phyloP scores from a whole-genome alignment of 2,888 invertebrate species.

The Andrena hattorfiana region DNA sequence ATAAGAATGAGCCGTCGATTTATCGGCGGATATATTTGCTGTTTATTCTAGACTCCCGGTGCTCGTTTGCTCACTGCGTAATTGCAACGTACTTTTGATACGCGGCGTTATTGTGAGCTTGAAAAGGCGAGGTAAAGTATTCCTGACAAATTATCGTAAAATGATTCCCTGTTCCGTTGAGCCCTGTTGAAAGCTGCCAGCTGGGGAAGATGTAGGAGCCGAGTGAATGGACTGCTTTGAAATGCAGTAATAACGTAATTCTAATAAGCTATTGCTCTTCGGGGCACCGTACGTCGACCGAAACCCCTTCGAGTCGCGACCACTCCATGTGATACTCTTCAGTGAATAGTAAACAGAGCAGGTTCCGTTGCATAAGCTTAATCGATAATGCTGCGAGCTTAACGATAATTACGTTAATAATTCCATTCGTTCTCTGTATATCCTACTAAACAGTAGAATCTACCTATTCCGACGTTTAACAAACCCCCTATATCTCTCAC shows the following conservation, averaged over 20 bases:
- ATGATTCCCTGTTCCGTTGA: background rate
- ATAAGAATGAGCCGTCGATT: conserved; percentile 52
- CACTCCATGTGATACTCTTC: conserved; percentile 4
- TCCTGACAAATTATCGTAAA: background rate
- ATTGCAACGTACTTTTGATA: conserved; percentile 32
- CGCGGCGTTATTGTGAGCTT: conserved; percentile 12
- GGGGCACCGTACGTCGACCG: conserved; percentile 19
- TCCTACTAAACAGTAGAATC: too few species aligned
- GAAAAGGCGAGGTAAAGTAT: background rate
- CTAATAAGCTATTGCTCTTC: conserved; percentile 19
- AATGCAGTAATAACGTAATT: background rate
- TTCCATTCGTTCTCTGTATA: background rate
- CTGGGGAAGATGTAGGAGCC: background rate
- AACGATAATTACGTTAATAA: conserved; percentile 3
- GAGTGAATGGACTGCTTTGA: background rate
- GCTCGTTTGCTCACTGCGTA: conserved; percentile 23
- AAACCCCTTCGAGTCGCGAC: conserved; percentile 21
- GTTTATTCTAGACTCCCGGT: conserved; percentile 34
- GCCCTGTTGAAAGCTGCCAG: background rate
- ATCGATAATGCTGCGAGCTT: conserved; percentile 2
- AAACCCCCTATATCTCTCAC: too few species aligned
- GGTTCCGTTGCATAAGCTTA: conserved; percentile 8
- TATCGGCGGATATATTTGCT: conserved; percentile 35
- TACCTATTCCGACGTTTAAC: too few species aligned
- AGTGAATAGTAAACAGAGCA: conserved; percentile 21